Percentiles rank a stretch among this genome's conserved stretches.
These are phyloP conservation scores for Eurypyga helias DNA, from an alignment of 2,113 vertebrate species.

Conservation along the genomic window DNA sequence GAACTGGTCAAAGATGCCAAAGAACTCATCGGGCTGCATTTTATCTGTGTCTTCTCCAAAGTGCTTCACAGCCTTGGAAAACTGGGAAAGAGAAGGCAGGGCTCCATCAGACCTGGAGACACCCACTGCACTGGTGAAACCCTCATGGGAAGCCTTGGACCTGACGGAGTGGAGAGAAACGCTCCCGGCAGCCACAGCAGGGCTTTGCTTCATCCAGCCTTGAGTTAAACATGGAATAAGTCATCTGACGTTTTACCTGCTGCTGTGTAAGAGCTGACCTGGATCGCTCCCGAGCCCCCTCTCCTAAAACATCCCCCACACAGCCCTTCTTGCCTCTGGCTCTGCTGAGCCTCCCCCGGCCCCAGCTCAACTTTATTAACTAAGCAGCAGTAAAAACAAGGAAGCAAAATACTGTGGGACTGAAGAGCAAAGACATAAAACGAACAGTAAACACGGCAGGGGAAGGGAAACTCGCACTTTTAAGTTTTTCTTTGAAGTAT, in stretches of 20 bases:
- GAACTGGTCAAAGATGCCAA: conserved; percentile 98
- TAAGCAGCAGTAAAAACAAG: conserved; percentile 74
- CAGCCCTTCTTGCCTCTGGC: conserved; percentile 2
- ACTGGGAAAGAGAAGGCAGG: conserved; percentile 74
- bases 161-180: not conserved
- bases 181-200: not conserved
- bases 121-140: rapidly evolving
- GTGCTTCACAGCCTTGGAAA: conserved; percentile 90
- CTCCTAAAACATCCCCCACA: not conserved
- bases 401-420: conserved; percentile 57
- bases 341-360: not conserved
- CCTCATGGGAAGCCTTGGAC: not conserved
- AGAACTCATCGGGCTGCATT: conserved; percentile 98
- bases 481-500: conserved; percentile 83
- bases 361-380: conserved; percentile 62
- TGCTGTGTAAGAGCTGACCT: not conserved
- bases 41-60: conserved; percentile 93
- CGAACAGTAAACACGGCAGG: conserved; percentile 74
- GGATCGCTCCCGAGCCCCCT: not conserved
- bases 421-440: conserved; percentile 66
- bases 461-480: conserved; percentile 72
- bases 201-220: not conserved
- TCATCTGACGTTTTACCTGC: not conserved
- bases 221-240: not conserved
- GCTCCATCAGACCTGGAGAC: not conserved